Percentiles rank a stretch among this genome's conserved stretches.
These are phyloP conservation scores for Aratinga solstitialis DNA, from an alignment of 2,797 vertebrate species.

Conservation along the genomic window DNA sequence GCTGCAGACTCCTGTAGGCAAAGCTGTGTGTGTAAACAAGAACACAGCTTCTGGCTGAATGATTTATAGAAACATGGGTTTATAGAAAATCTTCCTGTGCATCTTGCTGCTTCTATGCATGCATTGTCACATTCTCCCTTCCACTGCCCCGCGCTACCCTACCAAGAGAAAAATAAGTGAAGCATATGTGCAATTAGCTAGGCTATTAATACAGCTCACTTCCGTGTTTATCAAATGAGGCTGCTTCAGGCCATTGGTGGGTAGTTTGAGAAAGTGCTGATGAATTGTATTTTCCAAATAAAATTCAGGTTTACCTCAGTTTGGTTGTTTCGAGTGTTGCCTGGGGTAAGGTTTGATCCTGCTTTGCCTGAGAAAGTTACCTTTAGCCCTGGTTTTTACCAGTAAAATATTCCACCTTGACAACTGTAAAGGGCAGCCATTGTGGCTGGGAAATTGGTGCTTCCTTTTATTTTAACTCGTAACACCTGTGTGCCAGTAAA, in stretches of 20 bases:
- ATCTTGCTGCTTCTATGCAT: background rate
- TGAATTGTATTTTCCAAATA: background rate
- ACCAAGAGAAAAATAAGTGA: background rate
- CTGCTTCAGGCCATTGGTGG: background rate
- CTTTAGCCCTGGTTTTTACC: background rate
- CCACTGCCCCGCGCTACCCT: accelerated
- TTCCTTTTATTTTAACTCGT: background rate
- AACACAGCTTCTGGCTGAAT: background rate
- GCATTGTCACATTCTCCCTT: background rate
- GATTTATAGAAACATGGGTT: background rate
- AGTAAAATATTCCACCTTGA: background rate
- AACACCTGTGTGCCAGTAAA: background rate
- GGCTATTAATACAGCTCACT: background rate
- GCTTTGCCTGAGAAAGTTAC: background rate
- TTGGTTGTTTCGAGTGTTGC: background rate
- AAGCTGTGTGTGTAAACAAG: background rate
- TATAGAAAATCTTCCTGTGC: background rate
- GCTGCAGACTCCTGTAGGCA: background rate
- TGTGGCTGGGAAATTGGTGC: background rate
- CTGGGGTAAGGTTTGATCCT: background rate
- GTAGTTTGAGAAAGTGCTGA: background rate
- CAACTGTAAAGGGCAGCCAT: background rate
- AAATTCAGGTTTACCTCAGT: background rate
- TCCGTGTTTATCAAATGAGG: background rate
- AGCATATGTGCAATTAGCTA: background rate